Base-by-base conservation (phyloP, 2,113 vertebrate genomes). In the Callocephalon fimbriatum region DNA sequence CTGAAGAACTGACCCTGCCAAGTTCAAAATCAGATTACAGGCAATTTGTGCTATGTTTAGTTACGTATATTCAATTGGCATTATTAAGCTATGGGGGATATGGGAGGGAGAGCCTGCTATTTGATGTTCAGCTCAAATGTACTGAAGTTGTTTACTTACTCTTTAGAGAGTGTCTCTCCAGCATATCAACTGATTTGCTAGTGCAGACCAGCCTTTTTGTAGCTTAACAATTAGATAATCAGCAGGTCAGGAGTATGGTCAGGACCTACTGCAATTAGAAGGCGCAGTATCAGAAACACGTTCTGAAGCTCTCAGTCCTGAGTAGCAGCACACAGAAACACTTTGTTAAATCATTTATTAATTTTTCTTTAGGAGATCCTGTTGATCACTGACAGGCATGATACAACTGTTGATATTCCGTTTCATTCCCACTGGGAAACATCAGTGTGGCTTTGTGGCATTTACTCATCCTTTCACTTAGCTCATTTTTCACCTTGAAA, bases 21-120 rank as follows among this genome's bases (percentile, higher is more conserved):
- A 93, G 54, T 84, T 81, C 54, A 67, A 71, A 93, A 95, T 89
- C 56, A 93, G 83, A 65, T 96, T 94, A 78, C 20, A 50, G 26
- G 20, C 85, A 80, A 90, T 90, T 92, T 80, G 50, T n/a, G 50
- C 50, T 75, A 22, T 77, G 35, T 77, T 96, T 84, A 88, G 76
- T 71, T 66, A 17, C 6, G 2, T 84, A 15, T 86, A 70, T 92
- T 90, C 68, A 80, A 54, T 73, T 80, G 63, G 15, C 50, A 21
- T 88, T 83, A 53, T 81, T 89, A 89, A 84, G 45, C 74, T 86
- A 3, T 11, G 14, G 22, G 32, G 1, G 21, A 35, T n/a, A 23
- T 35, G 56, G 5, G 4, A 1, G 4, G 27, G 21, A 7, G 45
- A 7, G 0, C 8, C 6, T 48, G 9, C 17, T 31, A 3, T 88